Evolutionary conservation across 1,140 invertebrate species (phyloP).

Genomic region (Drosophila nigromelanica): DNA sequence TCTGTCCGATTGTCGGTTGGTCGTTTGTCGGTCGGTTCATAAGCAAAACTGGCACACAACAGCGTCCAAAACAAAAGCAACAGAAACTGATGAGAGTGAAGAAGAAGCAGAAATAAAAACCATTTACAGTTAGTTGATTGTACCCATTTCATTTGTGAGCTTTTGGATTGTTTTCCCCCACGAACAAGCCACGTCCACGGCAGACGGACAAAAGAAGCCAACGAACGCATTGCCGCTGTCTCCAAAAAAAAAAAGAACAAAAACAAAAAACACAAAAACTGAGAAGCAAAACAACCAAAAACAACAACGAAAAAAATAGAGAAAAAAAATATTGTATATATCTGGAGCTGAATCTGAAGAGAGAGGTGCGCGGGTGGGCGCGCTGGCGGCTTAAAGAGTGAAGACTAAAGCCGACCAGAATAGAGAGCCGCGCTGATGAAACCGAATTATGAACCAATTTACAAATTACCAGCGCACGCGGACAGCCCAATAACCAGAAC

Average conservation of each 20-base stretch:
- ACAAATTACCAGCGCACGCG: slow-evolving; percentile 69
- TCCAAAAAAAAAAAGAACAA: slow-evolving; percentile 41
- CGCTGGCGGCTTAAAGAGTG: slow-evolving; percentile 10
- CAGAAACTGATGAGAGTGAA: slow-evolving; percentile 34
- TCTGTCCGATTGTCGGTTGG: slow-evolving; percentile 5
- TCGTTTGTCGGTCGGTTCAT: slow-evolving; percentile 15
- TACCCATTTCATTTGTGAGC: slow-evolving; percentile 78
- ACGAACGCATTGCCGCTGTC: slow-evolving; percentile 70
- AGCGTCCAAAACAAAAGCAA: slow-evolving; percentile 45
- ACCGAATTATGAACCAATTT: slow-evolving; percentile 81
- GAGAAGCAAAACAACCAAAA: slow-evolving; percentile 27
- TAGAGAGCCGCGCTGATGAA: slow-evolving; percentile 47
- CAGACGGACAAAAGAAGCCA: slow-evolving; percentile 70
- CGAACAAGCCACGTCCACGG: slow-evolving; percentile 26
- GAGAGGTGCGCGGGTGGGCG: slow-evolving; percentile 33
- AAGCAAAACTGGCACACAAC: slow-evolving; percentile 51
- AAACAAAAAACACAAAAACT: slow-evolving; percentile 24
- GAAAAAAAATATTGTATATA: slow-evolving; percentile 9
- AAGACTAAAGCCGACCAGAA: background rate
- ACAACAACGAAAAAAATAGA: too few relatives aligned
- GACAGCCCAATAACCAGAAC: slow-evolving; percentile 36
- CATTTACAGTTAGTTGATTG: slow-evolving; percentile 81
- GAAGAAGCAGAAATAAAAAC: slow-evolving; percentile 59
- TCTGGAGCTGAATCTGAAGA: slow-evolving; percentile 11
- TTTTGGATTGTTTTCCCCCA: slow-evolving; percentile 72